Base-by-base conservation (phyloP, 2,888 invertebrate species). In the Cryptocephalus moraei region DNA sequence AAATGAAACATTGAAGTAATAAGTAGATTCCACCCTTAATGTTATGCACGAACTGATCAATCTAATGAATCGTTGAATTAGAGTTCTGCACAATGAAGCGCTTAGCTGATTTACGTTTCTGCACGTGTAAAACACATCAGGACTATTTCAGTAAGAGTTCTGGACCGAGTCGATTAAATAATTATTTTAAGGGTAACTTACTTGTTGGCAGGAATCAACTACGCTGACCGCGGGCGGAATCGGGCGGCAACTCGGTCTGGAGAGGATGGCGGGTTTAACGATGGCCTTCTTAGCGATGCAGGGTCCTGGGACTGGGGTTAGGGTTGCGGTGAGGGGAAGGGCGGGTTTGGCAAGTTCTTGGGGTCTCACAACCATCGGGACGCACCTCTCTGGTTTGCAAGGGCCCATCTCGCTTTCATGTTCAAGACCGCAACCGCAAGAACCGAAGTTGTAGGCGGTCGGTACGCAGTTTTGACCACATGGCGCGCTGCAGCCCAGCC, bases 211-310 rank as follows among this genome's bases (percentile, higher is more conserved):
- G n/a, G 36, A 36, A 6, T 36, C 36, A 11, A 36, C 6, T 11
- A 36, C 36, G 36, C 22, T 22, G 22, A 22, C 22, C 22, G 36
- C 12, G 36, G 36, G 12, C n/a, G n/a, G 36, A 36, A 2, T 36
- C 36, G 41, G 22, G 10, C 39, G 41, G 45, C 64, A 67, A 1
- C 55, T 52, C 11, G 67, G 68, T 52, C 57, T 61, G 2, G 69
- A 67, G 12, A 68, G 55, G 4, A 62, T 45, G 4, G 70, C 70
- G 4, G 70, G 69, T 39, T 62, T 62, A 1, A 69, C 67, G 32
- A 69, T 62, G 38, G 64, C 62, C 44, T 59, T 61, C 39, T 58
- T 62, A 51, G 64, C 60, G 10, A 58, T 58, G 50, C 67, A 66
- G 4, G 66, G 59, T 41, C 66, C 63, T 4, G 62, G 58, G 1